Evolutionary conservation across 2,113 vertebrate species (phyloP), one percentile per base, ranked within the genome.

Genomic region (Prolemur simus): DNA sequence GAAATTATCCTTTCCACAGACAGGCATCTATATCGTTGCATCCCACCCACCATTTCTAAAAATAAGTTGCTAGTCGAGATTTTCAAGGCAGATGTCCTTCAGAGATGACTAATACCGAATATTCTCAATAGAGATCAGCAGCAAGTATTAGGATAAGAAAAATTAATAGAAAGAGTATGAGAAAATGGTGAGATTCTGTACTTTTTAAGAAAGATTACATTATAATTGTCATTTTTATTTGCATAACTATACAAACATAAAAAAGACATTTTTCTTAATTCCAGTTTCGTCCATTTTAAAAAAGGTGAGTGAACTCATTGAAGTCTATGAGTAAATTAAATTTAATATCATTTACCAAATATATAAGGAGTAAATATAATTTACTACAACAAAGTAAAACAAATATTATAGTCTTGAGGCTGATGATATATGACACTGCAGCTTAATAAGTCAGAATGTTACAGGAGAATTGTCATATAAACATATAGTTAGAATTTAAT

Each of bases 401-500:
- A 42, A 81, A 69, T 49, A 78, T 32, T 45, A 66, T 23, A 64
- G 27, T 52, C 74, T 68, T 85, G 54, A 92, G 71, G 69, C 90
- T 84, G 92, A 63, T 82, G 73, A 73, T 42, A 78, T 60, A 64
- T 71, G 81, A 68, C 4, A 47, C 3, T 85, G 47, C 34, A 80
- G 34, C 21, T 92, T 96, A 47, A 17, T n/a, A 92, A 95, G 60
- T 63, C 66, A 88, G 66, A 87, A 64, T 66, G 81, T 94, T 80
- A 84, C 8, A 23, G 81, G 58, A 71, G 60, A 96, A 84, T 73
- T 64, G 6, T 85, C 37, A 34, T 71, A n/a, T 78, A 87, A 90
- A 86, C 47, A 78, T n/a, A 39, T 52, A 85, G 47, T 42, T 71
- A 56, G 81, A 90, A 91, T 94, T 98, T 74, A 97, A 91, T 95